Base-by-base conservation (phyloP, 1,140 invertebrate species). In the Coboldia fuscipes region DNA sequence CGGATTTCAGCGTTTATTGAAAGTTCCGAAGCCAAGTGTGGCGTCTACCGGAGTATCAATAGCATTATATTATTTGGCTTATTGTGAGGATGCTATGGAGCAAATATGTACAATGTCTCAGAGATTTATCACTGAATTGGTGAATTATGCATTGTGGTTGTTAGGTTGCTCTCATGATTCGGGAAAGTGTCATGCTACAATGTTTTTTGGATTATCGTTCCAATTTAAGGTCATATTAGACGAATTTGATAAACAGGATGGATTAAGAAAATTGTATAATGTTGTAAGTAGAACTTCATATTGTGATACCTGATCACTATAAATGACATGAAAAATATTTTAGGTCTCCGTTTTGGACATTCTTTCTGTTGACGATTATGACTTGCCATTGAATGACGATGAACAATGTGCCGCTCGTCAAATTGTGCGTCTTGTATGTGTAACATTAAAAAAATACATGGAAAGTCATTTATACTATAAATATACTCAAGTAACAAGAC, bases 21-120 rank as follows among this genome's bases (percentile, higher is more conserved):
- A 85, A 48, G 80, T 97, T 3, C 83, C 86, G 4, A 63, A 83
- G 22, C 90, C 89, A 3, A 92, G 86, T 24, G 74, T 97, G 19
- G 85, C 90, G 2, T 86, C 92, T 0, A 32, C 89, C 2, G 93
- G 90, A 9, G 89, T 96, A 8, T 88, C 89, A 0, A 83, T 96
- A 36, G 93, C 89, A 50, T 63, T 97, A 4, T 97, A 96, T 56
- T 97, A 96, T 58, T 61, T 97, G 28, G 86, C 88, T 0, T 97
- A 96, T 57, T 92, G 84, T 57, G 89, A 94, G 54, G 92, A 97
- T 56, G 85, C 88, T 1, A 93, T 97, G 83, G 90, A 97, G 57
- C 68, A 84, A 41, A 82, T 97, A 4, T 93, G 88, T 47, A 57
- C 79, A 5, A 60, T 93, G 44, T 75, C 84, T 3, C 68, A 84